These are phyloP conservation scores for Tautogolabrus adspersus DNA, from an alignment of 2,113 vertebrate species.

Conservation along the genomic window DNA sequence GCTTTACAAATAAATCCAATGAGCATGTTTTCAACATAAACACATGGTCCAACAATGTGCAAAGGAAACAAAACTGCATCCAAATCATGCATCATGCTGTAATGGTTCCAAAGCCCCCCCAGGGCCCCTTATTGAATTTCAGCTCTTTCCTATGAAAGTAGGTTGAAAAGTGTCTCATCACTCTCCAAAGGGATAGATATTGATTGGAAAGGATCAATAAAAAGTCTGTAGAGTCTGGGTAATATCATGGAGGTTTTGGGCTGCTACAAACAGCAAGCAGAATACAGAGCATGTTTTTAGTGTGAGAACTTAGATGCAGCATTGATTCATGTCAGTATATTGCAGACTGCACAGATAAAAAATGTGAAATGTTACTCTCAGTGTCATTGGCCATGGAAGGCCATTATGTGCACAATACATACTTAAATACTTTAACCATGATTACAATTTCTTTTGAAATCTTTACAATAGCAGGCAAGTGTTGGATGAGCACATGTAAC, in stretches of 20 bases:
- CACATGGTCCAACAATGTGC: background rate
- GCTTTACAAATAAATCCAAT: background rate
- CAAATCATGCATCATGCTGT: constrained; percentile 12
- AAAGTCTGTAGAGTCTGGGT: constrained; percentile 33
- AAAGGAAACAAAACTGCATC: constrained; percentile 16
- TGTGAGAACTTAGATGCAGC: background rate
- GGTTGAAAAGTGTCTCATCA: constrained; percentile 51
- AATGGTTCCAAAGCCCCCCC: background rate
- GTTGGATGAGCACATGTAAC: too few relatives aligned
- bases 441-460: too few relatives aligned
- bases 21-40: background rate
- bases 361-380: background rate
- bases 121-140: constrained; percentile 40
- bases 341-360: constrained; percentile 5
- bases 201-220: constrained; percentile 47
- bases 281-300: constrained; percentile 12
- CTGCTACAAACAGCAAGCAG: constrained; percentile 27
- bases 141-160: constrained; percentile 42
- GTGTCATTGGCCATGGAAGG: too few relatives aligned
- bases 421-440: too few relatives aligned
- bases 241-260: constrained; percentile 25
- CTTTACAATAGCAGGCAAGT: too few relatives aligned
- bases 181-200: constrained; percentile 45
- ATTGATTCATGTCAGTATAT: constrained; percentile 10
- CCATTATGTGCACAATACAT: too few relatives aligned